Conservation (phyloP, 2,113 vertebrate genomes). For the Ptychochromis oligacanthus region DNA sequence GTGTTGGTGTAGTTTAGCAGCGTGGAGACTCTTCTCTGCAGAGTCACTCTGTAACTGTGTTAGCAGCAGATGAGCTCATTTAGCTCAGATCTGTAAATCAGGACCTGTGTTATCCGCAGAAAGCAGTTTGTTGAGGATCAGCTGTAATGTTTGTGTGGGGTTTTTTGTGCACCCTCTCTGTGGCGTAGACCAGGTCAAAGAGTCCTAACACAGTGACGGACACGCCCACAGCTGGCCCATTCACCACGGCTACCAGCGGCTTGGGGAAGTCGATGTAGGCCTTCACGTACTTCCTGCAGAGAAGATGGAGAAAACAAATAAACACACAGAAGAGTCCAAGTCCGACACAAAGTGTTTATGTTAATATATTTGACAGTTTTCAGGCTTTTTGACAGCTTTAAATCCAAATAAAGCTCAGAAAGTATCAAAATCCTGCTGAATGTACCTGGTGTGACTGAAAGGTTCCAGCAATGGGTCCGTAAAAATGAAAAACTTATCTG, state of each 20-base stretch:
- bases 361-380: too few relatives aligned
- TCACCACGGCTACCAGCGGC: constrained; percentile 69
- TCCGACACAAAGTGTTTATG: not conserved
- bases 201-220: constrained; percentile 61
- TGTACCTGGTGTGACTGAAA: not conserved
- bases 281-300: constrained; percentile 59
- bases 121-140: not conserved
- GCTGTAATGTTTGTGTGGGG: not conserved
- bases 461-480: too few relatives aligned
- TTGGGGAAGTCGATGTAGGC: constrained; percentile 73
- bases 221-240: constrained; percentile 68
- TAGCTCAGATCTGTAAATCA: too few relatives aligned
- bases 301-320: too few relatives aligned
- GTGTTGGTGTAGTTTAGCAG: too few relatives aligned
- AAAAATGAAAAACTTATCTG: too few relatives aligned
- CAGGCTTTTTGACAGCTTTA: too few relatives aligned
- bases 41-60: too few relatives aligned
- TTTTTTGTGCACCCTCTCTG: constrained; percentile 49
- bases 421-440: not conserved
- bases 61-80: too few relatives aligned
- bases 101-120: too few relatives aligned
- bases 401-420: too few relatives aligned
- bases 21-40: too few relatives aligned
- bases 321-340: not conserved
- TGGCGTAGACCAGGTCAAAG: constrained; percentile 71